Evolutionary conservation across 2,888 invertebrate species (phyloP).

Genomic region (Arrhopalites spinosus): DNA sequence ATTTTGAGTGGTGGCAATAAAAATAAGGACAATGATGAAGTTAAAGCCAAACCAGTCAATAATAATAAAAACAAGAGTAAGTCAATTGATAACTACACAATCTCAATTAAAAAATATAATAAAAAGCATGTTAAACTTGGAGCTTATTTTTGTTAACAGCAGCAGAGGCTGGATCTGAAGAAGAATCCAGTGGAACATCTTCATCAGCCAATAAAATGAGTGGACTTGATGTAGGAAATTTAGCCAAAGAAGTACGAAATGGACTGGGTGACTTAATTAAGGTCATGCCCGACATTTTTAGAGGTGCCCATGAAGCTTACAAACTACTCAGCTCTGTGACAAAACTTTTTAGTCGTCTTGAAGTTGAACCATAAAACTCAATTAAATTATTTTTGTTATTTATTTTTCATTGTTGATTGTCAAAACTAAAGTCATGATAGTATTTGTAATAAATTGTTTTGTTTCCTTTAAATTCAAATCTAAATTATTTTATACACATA

Average conservation of each 20-base stretch:
- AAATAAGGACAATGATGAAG: not conserved
- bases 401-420: too few species aligned
- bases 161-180: constrained; percentile 42
- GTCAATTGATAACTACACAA: not conserved
- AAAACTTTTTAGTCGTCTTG: constrained; percentile 39
- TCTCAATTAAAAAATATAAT: too few species aligned
- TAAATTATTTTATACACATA: too few species aligned
- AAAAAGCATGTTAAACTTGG: too few species aligned
- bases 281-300: constrained; percentile 54
- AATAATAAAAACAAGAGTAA: constrained; percentile 6
- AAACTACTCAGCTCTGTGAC: constrained; percentile 45
- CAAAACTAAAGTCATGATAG: too few species aligned
- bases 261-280: constrained; percentile 51
- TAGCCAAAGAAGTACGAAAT: constrained; percentile 42
- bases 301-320: constrained; percentile 52
- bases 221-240: constrained; percentile 33
- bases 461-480: too few species aligned
- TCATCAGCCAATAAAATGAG: constrained; percentile 20
- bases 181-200: constrained; percentile 32
- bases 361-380: not conserved
- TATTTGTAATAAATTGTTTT: too few species aligned
- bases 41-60: not conserved
- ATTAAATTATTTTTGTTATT: not conserved
- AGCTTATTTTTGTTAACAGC: not conserved
- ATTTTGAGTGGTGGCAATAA: not conserved